A percentile compares a stretch with the other conserved stretches of the same genome.
Evolutionary conservation across 2,797 vertebrate genomes (phyloP).

Genomic region (Coregonus sp.): DNA sequence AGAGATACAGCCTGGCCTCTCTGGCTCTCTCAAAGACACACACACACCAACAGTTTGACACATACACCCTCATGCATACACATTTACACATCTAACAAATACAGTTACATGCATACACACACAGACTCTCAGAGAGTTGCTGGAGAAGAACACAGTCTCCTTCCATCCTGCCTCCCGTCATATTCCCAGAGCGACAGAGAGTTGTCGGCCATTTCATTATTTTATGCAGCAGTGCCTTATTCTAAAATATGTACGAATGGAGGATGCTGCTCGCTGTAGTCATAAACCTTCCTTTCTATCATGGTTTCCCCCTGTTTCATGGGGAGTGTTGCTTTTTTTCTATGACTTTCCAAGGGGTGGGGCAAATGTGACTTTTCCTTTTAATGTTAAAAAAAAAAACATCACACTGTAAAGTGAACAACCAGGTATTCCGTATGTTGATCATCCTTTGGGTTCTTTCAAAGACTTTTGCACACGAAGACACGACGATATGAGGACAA

Average conservation of each 20-base stretch:
- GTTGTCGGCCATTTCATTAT: slow-evolving; percentile 70
- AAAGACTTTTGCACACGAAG: slow-evolving; percentile 84
- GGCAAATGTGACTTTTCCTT: slow-evolving; percentile 69
- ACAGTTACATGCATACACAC: slow-evolving; percentile 9
- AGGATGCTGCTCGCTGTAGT: slow-evolving; percentile 81
- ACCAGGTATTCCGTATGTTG: slow-evolving; percentile 73
- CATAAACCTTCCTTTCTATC: slow-evolving; percentile 68
- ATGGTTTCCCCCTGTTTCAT: slow-evolving; percentile 43
- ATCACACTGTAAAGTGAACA: slow-evolving; percentile 72
- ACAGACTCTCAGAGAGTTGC: slow-evolving; percentile 59
- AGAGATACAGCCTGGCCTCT: slow-evolving; percentile 50
- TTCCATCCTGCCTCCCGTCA: slow-evolving; percentile 66
- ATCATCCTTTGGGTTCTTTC: slow-evolving; percentile 69
- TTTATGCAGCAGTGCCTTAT: slow-evolving; percentile 85
- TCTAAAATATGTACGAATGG: slow-evolving; percentile 75
- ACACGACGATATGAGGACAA: slow-evolving; percentile 80
- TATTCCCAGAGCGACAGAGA: slow-evolving; percentile 59
- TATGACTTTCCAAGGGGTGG: slow-evolving; percentile 71
- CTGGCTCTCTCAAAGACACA: slow-evolving; percentile 21
- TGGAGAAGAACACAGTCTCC: slow-evolving; percentile 61
- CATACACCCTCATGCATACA: background rate
- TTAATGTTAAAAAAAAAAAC: slow-evolving; percentile 57
- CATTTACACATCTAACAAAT: slow-evolving; percentile 2
- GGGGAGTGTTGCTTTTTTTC: slow-evolving; percentile 57
- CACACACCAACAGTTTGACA: slow-evolving; percentile 35